Evolutionary conservation across 2,797 vertebrate species (phyloP), one percentile per base, ranked within the genome.

Genomic region (Scleropages formosus): DNA sequence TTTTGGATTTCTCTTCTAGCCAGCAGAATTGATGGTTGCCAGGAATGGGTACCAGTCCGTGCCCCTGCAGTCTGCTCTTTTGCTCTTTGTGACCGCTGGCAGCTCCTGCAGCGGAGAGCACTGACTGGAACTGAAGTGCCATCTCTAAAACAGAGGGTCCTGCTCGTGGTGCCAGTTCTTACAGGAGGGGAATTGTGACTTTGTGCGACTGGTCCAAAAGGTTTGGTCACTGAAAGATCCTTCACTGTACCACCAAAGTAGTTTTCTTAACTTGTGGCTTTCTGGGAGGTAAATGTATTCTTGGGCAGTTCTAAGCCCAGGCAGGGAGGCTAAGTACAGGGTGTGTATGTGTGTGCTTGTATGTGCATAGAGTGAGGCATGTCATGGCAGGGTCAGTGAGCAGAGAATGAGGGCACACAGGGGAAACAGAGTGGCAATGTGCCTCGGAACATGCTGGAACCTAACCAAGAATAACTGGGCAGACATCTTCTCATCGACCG

Each of bases 1-100:
- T 79, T 82, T 84, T 78, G 79, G 79, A 82, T 84, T 77, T 31
- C 75, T 83, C 75, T 60, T 80, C 71, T 72, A 81, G 80, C 75
- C 73, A 60, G 78, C 74, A 72, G 74, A 82, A 83, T 73, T 18
- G 74, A 46, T 77, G 15, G 68, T 1, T 8, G 24, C 31, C 31
- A 26, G 67, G 26, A 18, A 31, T 31, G 16, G 16, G 26, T 16
- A 15, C 63, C 63, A 31, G 15, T 11, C 11, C 24, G 20, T 39
- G 31, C 31, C 39, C 2, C 31, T 39, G 6, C 31, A 6, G 31
- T 39, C 6, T n/a, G n/a, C 39, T 65, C 15, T 44, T 31, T 18
- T 18, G 12, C 1, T 15, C 22, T 16, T 8, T n/a, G 10, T 10
- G 70, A 49, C 4, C n/a, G 24, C 49, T 24, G 6, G 58, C 44